A percentile compares a stretch with the other conserved stretches of the same genome.
Conservation (phyloP, 2,888 invertebrate genomes). For the Mamestra brassicae region DNA sequence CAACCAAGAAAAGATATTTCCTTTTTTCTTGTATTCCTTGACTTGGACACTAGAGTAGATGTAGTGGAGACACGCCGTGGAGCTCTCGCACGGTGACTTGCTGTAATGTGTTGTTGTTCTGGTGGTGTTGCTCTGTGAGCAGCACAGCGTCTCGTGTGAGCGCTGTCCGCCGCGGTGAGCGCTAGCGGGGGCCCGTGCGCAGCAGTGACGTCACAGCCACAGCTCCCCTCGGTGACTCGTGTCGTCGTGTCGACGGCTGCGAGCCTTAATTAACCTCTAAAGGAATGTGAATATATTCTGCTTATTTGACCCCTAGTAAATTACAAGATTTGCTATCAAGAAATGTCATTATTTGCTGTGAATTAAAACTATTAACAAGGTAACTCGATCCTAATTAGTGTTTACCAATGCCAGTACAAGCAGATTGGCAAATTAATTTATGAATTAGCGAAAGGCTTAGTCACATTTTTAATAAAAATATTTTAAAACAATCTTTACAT, state of each 20-base stretch:
- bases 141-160: not conserved
- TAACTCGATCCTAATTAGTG: conserved; percentile 19
- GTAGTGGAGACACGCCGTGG: no score
- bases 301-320: conserved; percentile 15
- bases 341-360: not conserved
- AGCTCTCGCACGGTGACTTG: not conserved
- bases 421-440: not conserved
- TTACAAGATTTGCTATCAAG: not conserved
- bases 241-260: no score
- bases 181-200: no score
- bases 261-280: conserved; percentile 25
- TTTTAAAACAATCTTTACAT: not conserved
- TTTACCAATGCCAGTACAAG: not conserved
- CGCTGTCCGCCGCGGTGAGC: no score
- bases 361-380: conserved; percentile 18
- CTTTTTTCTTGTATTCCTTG: not conserved
- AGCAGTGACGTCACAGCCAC: conserved; percentile 24
- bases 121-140: not conserved
- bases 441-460: not conserved
- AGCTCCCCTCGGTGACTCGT: no score
- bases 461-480: not conserved
- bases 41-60: no score
- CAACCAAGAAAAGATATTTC: not conserved
- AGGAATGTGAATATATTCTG: conserved; percentile 26
- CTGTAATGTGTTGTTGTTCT: not conserved